Percentiles rank a stretch among this genome's conserved stretches.
Evolutionary conservation across 2,797 vertebrate species (phyloP).

Genomic region (Tokudaia muenninki): DNA sequence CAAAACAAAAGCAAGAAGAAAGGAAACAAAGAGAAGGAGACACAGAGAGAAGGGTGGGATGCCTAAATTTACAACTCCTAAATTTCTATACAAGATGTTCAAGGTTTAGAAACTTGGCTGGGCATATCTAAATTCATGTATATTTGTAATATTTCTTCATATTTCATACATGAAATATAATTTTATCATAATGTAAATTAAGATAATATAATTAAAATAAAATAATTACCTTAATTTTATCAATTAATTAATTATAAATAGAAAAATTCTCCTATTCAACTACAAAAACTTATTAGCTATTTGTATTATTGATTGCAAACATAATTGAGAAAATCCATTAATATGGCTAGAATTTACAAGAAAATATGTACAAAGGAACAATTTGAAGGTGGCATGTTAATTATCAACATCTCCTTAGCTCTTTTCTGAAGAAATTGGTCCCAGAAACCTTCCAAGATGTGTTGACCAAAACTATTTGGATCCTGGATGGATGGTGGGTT

Average conservation of each 20-base stretch:
- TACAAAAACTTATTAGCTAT: not conserved
- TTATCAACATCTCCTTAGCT: not conserved
- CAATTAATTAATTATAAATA: not conserved
- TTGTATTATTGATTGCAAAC: not conserved
- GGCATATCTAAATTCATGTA: not conserved
- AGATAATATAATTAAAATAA: not conserved
- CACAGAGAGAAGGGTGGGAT: not conserved
- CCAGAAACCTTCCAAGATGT: not conserved
- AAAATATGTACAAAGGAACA: not conserved
- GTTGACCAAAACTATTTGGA: not conserved
- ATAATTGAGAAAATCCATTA: not conserved
- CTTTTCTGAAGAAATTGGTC: not conserved
- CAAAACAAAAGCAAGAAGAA: not conserved
- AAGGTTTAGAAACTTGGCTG: not conserved
- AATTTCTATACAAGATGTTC: not conserved
- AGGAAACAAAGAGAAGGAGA: not conserved
- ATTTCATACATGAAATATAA: slow-evolving; percentile 5
- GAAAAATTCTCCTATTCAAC: not conserved
- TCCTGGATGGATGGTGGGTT: not conserved
- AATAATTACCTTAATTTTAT: not conserved
- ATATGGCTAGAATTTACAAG: not conserved
- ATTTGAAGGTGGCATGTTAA: not conserved
- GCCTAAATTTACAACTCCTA: not conserved
- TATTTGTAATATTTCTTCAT: not conserved
- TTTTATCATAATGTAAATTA: not conserved